Evolutionary conservation across 2,888 invertebrate species (phyloP).

Genomic region (Trichopoda pennipes): DNA sequence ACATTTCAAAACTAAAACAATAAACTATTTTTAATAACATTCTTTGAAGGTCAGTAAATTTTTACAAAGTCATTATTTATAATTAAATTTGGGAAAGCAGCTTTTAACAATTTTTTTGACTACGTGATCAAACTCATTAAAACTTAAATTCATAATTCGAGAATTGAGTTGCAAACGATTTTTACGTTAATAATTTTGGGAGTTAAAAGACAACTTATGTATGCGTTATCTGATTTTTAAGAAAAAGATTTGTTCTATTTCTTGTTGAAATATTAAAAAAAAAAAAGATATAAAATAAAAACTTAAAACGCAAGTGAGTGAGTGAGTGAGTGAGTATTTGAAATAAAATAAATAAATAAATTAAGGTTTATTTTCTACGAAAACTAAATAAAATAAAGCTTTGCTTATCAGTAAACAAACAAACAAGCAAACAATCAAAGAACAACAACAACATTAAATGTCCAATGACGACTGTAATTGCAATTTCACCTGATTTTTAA

Average conservation of each 20-base stretch:
- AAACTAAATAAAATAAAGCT: slow-evolving; percentile 46
- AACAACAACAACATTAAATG: not conserved
- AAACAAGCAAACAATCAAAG: too few species aligned
- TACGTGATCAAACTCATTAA: too few species aligned
- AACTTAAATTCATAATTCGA: too few species aligned
- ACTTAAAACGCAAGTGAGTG: not conserved
- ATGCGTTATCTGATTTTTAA: not conserved
- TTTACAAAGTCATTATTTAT: too few species aligned
- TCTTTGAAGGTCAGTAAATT: too few species aligned
- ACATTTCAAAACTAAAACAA: too few species aligned
- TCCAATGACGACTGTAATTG: slow-evolving; percentile 14
- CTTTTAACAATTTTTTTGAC: too few species aligned
- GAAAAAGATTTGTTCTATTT: not conserved
- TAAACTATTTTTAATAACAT: too few species aligned
- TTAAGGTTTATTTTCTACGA: not conserved
- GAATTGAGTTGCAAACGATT: too few species aligned
- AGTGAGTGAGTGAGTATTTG: slow-evolving; percentile 13
- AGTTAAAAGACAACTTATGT: too few species aligned
- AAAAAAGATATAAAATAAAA: not conserved
- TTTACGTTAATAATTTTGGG: too few species aligned
- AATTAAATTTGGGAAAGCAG: too few species aligned
- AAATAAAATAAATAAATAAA: slow-evolving; percentile 3
- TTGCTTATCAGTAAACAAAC: slow-evolving; percentile 58
- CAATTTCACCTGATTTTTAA: slow-evolving; percentile 49
- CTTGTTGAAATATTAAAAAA: not conserved